Percentiles rank a stretch among this genome's conserved stretches.
Evolutionary conservation across 2,888 invertebrate genomes (phyloP).

Genomic region (Stegana nigrithorax): DNA sequence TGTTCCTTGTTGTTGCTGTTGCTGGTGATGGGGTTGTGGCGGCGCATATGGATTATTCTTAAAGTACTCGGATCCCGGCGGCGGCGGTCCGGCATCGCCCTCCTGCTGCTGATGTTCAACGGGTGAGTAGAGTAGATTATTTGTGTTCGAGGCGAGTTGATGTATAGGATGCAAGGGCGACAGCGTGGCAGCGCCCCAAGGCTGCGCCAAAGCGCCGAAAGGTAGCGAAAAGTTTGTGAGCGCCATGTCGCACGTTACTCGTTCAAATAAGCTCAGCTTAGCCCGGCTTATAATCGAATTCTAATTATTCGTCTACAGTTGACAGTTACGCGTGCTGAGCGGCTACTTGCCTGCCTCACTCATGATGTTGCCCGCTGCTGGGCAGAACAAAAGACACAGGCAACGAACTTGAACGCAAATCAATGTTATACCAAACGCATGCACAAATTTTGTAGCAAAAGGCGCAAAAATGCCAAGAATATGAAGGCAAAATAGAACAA

Average conservation of each 20-base stretch:
- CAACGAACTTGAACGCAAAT: no score
- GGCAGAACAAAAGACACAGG: no score
- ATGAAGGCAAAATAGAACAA: no score
- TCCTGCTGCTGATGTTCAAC: constrained; percentile 66
- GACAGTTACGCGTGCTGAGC: no score
- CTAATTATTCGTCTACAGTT: no score
- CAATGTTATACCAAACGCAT: no score
- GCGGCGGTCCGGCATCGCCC: background rate
- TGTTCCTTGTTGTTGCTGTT: constrained; percentile 33
- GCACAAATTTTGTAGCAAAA: no score
- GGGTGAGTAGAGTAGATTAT: constrained; percentile 67
- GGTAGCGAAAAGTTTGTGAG: constrained; percentile 68
- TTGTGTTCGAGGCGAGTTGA: constrained; percentile 67
- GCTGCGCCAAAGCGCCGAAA: constrained; percentile 61
- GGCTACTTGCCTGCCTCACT: no score
- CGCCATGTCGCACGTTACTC: constrained; percentile 51
- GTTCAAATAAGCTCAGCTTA: background rate
- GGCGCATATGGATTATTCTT: constrained; percentile 68
- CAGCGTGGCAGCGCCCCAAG: constrained; percentile 66
- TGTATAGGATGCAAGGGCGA: constrained; percentile 65
- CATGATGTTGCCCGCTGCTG: no score
- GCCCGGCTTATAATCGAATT: background rate
- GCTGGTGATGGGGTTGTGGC: constrained; percentile 55
- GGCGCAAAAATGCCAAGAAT: no score
- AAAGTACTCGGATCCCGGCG: constrained; percentile 51